Evolutionary conservation across 2,888 invertebrate species (phyloP), one percentile per base, ranked within the genome.

Genomic region (Rhyacophila evoluta): DNA sequence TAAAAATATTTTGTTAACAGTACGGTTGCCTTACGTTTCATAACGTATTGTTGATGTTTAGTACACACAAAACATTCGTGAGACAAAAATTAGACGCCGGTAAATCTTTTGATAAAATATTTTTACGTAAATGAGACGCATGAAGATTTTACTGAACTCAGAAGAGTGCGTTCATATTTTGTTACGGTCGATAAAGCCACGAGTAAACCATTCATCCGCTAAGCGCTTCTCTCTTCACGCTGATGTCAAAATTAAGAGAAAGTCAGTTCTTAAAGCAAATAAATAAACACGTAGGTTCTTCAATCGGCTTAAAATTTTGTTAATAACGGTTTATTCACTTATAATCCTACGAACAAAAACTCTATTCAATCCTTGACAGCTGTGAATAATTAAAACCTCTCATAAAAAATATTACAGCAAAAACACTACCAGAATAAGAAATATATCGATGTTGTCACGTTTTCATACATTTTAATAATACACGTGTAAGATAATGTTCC

Each of bases 151-250:
- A 25, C 19, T 68, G 6, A 72, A 37, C 15, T 41, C 41, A 6
- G 19, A 41, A 5, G 12, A 33, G 15, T 55, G 55, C 19, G 55
- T 1, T 25, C 25, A 55, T 55, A 55, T 55, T 55, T 55, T 25
- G 8, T 3, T 19, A 55, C 55, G 55, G 55, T 55, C 19, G 55
- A 55, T 19, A 55, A 8, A 55, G 15, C 29, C 29, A 25, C 55
- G 55, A 19, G 55, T 55, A 19, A 55, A 55, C 55, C 55, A 55
- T 55, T 55, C 55, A 55, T 55, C 55, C 55, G 55, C 55, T 55
- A 55, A 55, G 19, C 10, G 19, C 19, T 55, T 25, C 10, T 55
- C 15, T 55, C 55, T 55, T 55, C 25, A 6, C 25, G 10, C 19
- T 25, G 25, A 55, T 55, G 15, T 55, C 25, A 25, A 55, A 55